Conservation (phyloP, 2,113 vertebrate species). For the Archilochus colubris region DNA sequence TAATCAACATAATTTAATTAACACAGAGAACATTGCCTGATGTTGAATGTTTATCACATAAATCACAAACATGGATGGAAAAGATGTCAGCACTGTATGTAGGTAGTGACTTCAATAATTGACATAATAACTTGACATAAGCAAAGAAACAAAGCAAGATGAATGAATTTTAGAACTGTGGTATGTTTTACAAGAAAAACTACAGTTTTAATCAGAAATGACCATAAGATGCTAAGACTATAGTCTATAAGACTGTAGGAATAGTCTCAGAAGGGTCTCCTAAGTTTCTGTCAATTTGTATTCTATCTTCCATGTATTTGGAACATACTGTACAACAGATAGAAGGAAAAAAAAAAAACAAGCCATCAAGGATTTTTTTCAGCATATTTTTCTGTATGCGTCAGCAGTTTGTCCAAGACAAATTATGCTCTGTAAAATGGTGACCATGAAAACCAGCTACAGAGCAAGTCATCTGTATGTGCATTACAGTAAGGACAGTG, state of each 20-base stretch:
- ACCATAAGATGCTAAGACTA: background rate
- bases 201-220: background rate
- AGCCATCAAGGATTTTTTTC: background rate
- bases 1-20: background rate
- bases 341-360: background rate
- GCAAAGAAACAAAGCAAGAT: background rate
- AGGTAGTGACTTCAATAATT: background rate
- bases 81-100: background rate
- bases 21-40: background rate
- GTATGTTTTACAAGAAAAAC: background rate
- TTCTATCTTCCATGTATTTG: background rate
- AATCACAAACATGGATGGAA: background rate
- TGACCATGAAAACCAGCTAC: background rate
- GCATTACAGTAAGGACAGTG: background rate
- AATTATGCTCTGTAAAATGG: background rate
- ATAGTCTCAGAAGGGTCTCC: background rate
- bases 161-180: background rate
- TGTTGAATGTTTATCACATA: background rate
- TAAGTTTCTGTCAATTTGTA: background rate
- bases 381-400: background rate
- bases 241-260: background rate
- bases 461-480: background rate
- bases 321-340: background rate
- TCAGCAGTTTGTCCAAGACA: background rate
- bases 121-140: background rate